Evolutionary conservation across 2,797 vertebrate species (phyloP), one percentile per base, ranked within the genome.

Genomic region (Danio tinwini): DNA sequence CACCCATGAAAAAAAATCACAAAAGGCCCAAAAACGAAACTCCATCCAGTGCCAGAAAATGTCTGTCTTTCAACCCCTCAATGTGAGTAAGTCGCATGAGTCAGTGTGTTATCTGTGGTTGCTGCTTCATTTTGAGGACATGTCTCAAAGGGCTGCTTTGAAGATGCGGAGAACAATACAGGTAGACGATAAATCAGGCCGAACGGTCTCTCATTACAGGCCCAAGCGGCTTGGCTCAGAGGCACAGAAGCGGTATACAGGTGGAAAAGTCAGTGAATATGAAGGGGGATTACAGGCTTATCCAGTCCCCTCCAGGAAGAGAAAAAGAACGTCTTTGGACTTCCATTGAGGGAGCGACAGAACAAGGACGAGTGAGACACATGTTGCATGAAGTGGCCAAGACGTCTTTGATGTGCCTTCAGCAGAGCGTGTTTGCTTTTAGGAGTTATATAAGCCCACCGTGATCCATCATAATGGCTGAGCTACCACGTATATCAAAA

Each of bases 141-240:
- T 40, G 71, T 84, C 74, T 86, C 69, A 81, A 80, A 86, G 77
- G 82, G 12, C 1, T 50, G 79, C 90, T 93, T 93, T 92, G 90
- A 91, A 90, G 89, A 67, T 16, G 58, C 49, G 9, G 19, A 87
- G 78, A 91, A 92, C 87, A 88, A 91, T 86, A 75, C 83, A 64
- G 64, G 53, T 68, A 63, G 73, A 74, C 44, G 76, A 90, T 89
- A 87, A 88, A 90, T 91, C 85, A 87, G 74, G 44, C 17, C 65
- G 74, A 77, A 74, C 5, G 71, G 44, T 83, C 64, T 83, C 81
- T 84, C 77, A 44, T 78, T 75, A 85, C 86, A 83, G 47, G 53
- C 39, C 64, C 0, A 76, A 75, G 58, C 11, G 39, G 69, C 62
- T 29, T 76, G 70, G 7, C 81, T 79, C 50, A 74, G 49, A 75